These are phyloP conservation scores for Pocota personata DNA, from an alignment of 2,888 invertebrate genomes.

Conservation along the genomic window DNA sequence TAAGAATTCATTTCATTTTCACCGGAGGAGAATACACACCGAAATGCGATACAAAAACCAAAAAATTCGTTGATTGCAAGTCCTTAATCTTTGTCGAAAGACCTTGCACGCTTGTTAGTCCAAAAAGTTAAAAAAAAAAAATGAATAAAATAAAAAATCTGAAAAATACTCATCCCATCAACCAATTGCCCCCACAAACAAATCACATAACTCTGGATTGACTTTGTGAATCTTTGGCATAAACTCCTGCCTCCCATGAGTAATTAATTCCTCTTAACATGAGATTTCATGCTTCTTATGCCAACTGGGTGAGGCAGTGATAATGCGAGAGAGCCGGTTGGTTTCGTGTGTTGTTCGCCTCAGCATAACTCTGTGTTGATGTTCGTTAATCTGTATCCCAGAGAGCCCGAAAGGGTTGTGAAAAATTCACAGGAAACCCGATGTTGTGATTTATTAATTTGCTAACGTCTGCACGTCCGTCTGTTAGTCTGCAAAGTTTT, in stretches of 20 bases:
- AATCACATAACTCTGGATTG: conserved; percentile 48
- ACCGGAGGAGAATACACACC: conserved; percentile 13
- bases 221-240: conserved; percentile 35
- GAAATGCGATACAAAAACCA: conserved; percentile 12
- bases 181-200: neutral
- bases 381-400: conserved; percentile 38
- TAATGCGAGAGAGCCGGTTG: conserved; percentile 30
- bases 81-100: conserved; percentile 63
- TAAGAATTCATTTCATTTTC: conserved; percentile 69
- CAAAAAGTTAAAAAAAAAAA: neutral
- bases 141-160: neutral
- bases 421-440: conserved; percentile 54
- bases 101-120: conserved; percentile 50
- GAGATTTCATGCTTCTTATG: conserved; percentile 48
- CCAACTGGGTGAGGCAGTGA: conserved; percentile 61
- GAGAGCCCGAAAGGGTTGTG: conserved; percentile 7
- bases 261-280: conserved; percentile 69
- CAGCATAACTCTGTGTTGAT: conserved; percentile 42
- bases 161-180: conserved; percentile 5
- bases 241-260: conserved; percentile 49
- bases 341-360: conserved; percentile 5
- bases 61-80: conserved; percentile 57
- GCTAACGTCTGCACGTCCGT: conserved; percentile 48
- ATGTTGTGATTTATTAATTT: conserved; percentile 72
- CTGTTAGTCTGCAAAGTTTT: neutral